Evolutionary conservation across 2,888 invertebrate genomes (phyloP).

Genomic region (Bellardia pandia): DNA sequence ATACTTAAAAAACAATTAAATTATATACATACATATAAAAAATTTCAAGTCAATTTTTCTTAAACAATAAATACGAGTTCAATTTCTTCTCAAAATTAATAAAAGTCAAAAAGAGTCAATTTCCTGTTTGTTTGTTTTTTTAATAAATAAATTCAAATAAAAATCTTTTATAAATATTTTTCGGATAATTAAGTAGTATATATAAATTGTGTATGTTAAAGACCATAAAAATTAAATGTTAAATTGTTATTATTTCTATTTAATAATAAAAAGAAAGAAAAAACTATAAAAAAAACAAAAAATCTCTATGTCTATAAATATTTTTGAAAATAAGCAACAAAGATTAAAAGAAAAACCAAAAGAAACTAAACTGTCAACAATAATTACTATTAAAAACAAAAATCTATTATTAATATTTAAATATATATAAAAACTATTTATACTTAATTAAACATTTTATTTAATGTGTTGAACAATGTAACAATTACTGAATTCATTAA

Average conservation of each 20-base stretch:
- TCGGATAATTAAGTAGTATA: slow-evolving; percentile 26
- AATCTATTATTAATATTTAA: slow-evolving; percentile 14
- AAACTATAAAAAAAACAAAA: slow-evolving; percentile 4
- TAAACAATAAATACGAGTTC: slow-evolving; percentile 25
- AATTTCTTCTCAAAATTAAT: slow-evolving; percentile 43
- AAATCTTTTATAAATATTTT: slow-evolving; percentile 23
- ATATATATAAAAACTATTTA: slow-evolving; percentile 28
- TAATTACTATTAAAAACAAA: slow-evolving; percentile 66
- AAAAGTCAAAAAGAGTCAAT: slow-evolving; percentile 44
- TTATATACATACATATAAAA: not conserved
- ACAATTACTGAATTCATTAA: slow-evolving; percentile 33
- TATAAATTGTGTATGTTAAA: slow-evolving; percentile 56
- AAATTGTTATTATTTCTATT: slow-evolving; percentile 56
- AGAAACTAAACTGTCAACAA: slow-evolving; percentile 63
- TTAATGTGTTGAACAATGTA: slow-evolving; percentile 44
- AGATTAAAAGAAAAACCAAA: slow-evolving; percentile 14
- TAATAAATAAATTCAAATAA: slow-evolving; percentile 26
- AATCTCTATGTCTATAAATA: slow-evolving; percentile 67
- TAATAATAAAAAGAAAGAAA: slow-evolving; percentile 1
- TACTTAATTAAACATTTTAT: slow-evolving; percentile 57
- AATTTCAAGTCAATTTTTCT: slow-evolving; percentile 57
- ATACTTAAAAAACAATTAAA: not conserved
- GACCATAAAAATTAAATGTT: slow-evolving; percentile 43
- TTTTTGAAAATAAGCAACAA: slow-evolving; percentile 52
- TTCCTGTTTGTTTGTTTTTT: slow-evolving; percentile 19